A percentile compares a stretch with the other conserved stretches of the same genome.
Conservation (phyloP, 2,888 invertebrate genomes). For the Drosophila lutescens region DNA sequence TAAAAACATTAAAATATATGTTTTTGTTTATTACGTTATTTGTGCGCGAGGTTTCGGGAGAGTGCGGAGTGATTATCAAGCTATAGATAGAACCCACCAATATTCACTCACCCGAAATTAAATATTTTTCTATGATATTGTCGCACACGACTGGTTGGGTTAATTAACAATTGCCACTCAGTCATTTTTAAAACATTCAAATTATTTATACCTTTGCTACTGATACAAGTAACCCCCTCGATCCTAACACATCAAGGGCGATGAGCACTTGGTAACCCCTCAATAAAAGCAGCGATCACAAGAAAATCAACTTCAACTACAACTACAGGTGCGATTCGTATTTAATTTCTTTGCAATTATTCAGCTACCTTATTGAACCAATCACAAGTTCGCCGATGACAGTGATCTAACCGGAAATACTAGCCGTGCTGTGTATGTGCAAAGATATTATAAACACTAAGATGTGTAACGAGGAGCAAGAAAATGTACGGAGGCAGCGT, state of each 20-base stretch:
- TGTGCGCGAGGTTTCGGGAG: not conserved
- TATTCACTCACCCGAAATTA: constrained; percentile 30
- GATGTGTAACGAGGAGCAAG: too few species aligned
- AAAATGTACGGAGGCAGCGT: too few species aligned
- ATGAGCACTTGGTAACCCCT: constrained; percentile 30
- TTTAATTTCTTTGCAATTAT: constrained; percentile 75
- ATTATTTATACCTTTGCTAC: constrained; percentile 36
- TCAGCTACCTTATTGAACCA: constrained; percentile 64
- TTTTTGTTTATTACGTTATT: constrained; percentile 3
- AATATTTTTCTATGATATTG: constrained; percentile 48
- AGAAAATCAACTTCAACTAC: constrained; percentile 15
- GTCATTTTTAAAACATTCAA: constrained; percentile 26
- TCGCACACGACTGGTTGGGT: constrained; percentile 68
- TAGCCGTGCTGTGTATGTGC: constrained; percentile 34
- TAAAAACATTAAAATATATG: constrained; percentile 15
- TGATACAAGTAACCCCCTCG: not conserved
- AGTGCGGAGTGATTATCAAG: constrained; percentile 3
- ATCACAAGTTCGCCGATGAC: constrained; percentile 53
- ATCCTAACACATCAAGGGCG: constrained; percentile 19
- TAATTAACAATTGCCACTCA: constrained; percentile 62
- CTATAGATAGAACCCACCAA: constrained; percentile 17
- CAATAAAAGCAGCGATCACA: constrained; percentile 11
- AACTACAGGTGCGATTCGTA: constrained; percentile 47
- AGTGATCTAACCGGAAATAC: constrained; percentile 70
- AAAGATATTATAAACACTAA: too few species aligned